These are phyloP conservation scores for Lordiphosa collinella DNA, from an alignment of 1,140 invertebrate genomes.

Conservation along the genomic window DNA sequence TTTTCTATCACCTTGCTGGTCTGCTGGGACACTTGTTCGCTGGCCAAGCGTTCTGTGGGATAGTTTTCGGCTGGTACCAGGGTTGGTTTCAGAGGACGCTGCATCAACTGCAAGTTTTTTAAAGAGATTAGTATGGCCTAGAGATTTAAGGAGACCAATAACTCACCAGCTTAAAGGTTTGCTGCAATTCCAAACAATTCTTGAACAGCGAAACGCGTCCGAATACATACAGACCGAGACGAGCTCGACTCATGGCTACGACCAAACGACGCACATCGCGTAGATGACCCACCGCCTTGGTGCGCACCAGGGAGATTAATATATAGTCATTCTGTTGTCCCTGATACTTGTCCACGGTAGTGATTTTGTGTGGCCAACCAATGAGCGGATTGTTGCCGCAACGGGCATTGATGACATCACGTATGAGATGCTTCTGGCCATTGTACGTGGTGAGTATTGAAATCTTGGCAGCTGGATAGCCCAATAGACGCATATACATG, in stretches of 20 bases:
- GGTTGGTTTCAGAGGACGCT: conserved; percentile 88
- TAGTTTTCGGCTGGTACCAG: conserved; percentile 89
- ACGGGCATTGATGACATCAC: conserved; percentile 96
- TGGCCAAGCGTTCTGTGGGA: conserved; percentile 83
- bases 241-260: conserved; percentile 98
- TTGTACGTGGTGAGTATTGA: conserved; percentile 99
- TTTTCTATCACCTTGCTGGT: conserved; percentile 84
- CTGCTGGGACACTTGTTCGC: conserved; percentile 31
- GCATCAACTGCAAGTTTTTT: conserved; percentile 79
- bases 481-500: conserved; percentile 99
- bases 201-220: conserved; percentile 94
- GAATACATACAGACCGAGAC: conserved; percentile 98
- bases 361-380: conserved; percentile 95
- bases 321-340: conserved; percentile 99
- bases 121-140: neutral
- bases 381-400: conserved; percentile 98
- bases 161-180: conserved; percentile 93
- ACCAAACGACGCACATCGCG: conserved; percentile 97
- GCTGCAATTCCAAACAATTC: conserved; percentile 97
- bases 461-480: conserved; percentile 98
- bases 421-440: conserved; percentile 98
- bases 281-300: conserved; percentile 97
- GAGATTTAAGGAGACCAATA: too few relatives aligned
- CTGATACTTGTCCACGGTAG: conserved; percentile 99
- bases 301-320: conserved; percentile 96